Conservation (phyloP, 2,888 invertebrate genomes). For the Leucoma salicis region DNA sequence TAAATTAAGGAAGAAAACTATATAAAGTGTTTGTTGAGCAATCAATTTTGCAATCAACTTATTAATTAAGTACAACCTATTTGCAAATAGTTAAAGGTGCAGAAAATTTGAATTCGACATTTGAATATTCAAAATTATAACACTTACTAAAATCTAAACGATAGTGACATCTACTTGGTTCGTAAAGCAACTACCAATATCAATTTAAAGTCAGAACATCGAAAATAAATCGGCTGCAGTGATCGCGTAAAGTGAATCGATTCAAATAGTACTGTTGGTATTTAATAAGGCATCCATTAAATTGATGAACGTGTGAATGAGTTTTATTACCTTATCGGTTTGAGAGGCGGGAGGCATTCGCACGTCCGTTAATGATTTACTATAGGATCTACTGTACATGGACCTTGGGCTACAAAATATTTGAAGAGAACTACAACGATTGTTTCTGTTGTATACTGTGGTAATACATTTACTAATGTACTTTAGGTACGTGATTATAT, state of each 20-base stretch:
- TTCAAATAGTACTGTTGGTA: constrained; percentile 56
- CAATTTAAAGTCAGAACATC: constrained; percentile 62
- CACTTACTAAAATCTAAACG: constrained; percentile 38
- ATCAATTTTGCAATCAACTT: no score
- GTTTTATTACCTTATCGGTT: constrained; percentile 75
- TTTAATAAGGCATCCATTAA: constrained; percentile 78
- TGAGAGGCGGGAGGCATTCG: constrained; percentile 57
- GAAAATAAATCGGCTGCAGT: constrained; percentile 44
- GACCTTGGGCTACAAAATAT: neutral
- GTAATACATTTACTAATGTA: no score
- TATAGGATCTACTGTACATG: constrained; percentile 4
- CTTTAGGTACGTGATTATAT: no score
- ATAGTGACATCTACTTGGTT: constrained; percentile 44
- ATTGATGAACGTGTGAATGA: constrained; percentile 81
- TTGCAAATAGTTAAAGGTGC: no score
- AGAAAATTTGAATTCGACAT: no score
- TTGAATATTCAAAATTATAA: neutral
- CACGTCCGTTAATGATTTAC: constrained; percentile 73
- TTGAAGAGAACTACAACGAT: neutral
- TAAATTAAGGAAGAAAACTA: no score
- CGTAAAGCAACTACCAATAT: constrained; percentile 60
- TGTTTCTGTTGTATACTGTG: no score
- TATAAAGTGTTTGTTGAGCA: no score
- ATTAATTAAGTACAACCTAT: no score
- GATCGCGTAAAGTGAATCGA: constrained; percentile 54